Conservation (phyloP, 1,140 invertebrate genomes). For the Papilio machaon region DNA sequence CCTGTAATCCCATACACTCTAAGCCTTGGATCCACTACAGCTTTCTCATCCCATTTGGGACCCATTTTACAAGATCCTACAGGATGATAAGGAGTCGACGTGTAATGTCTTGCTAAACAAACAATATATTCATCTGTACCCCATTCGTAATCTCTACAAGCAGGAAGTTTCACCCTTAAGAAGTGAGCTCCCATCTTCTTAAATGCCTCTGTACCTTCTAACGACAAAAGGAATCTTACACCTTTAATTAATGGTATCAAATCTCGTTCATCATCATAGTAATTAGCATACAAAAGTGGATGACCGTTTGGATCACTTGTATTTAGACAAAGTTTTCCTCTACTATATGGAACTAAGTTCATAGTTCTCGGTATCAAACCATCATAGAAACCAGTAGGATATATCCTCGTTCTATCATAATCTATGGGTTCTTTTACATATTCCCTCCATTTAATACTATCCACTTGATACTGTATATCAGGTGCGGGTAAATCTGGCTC, state of each 20-base stretch:
- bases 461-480: constrained; percentile 82
- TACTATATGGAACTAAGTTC: constrained; percentile 79
- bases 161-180: constrained; percentile 82
- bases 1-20: constrained; percentile 86
- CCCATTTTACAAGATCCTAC: constrained; percentile 85
- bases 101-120: constrained; percentile 85
- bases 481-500: constrained; percentile 76
- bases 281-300: constrained; percentile 91
- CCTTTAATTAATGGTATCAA: constrained; percentile 81
- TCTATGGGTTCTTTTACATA: constrained; percentile 45
- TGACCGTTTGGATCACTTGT: constrained; percentile 86
- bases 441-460: constrained; percentile 39
- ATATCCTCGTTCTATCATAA: constrained; percentile 43
- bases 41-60: constrained; percentile 61
- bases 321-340: constrained; percentile 85
- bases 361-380: constrained; percentile 47
- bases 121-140: constrained; percentile 87
- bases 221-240: constrained; percentile 49
- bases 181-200: constrained; percentile 82
- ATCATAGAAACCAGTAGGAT: constrained; percentile 50
- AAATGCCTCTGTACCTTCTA: constrained; percentile 81
- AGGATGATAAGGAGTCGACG: constrained; percentile 85
- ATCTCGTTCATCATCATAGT: constrained; percentile 85
- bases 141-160: constrained; percentile 83
- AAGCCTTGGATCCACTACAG: constrained; percentile 83